Evolutionary conservation across 1,140 invertebrate species (phyloP), one percentile per base, ranked within the genome.

Genomic region (Penaeus indicus): DNA sequence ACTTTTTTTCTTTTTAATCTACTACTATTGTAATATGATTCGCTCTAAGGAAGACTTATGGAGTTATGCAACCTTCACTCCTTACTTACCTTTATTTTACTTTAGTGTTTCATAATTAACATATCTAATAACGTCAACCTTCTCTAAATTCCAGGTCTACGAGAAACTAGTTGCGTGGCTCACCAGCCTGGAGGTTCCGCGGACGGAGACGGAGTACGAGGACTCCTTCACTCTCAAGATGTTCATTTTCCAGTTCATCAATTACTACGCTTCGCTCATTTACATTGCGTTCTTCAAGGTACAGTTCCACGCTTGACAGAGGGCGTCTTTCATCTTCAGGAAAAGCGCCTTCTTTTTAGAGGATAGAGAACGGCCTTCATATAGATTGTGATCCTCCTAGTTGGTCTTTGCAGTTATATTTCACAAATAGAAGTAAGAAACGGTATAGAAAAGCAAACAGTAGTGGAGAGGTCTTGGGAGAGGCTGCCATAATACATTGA

Each of bases 221-320:
- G 96, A 98, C 92, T 98, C 96, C 1, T 99, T 97, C 92, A 99
- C 97, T 0, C 97, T 99, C 92, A 99, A 99, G 93, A 99, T 99
- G 94, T 99, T 98, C 93, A 94, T 99, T 79, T 99, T 99, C 93
- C 97, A 99, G 92, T 99, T 98, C 92, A 97, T 99, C 94, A 99
- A 99, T 92, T 98, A 97, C 93, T 99, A 99, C 92, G 97, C 97
- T 0, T 98, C 97, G 0, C 95, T 99, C 2, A 98, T 99, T 82
- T 99, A 99, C 93, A 99, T 99, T 81, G 98, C 97, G 0, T 99
- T 99, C 92, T 98, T 99, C 92, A 99, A 98, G 95, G 97, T 97
- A 42, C 25, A 25, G 84, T 60, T 85, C 64, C n/a, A 72, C 67
- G 22, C n/a, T n/a, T 21, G 11, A n/a, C 18, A n/a, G 32, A 79